Evolutionary conservation across 2,113 vertebrate genomes (phyloP).

Genomic region (Grammomys surdaster): DNA sequence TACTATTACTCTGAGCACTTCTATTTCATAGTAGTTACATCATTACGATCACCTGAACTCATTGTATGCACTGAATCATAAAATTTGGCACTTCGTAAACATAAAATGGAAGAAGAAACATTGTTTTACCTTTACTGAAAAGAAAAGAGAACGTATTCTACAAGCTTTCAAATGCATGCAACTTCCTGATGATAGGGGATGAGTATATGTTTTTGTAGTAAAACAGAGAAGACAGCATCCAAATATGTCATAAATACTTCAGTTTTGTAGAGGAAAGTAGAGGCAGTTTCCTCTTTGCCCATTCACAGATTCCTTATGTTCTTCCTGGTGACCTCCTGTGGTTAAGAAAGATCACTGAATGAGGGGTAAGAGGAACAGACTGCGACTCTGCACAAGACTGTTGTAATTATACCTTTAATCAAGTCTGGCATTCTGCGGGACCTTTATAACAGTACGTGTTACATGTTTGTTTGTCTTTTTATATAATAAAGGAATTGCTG

Average conservation of each 20-base stretch:
- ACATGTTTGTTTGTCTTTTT: background rate
- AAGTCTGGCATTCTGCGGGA: background rate
- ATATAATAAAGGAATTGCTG: too few species aligned
- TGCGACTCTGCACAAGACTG: too few species aligned
- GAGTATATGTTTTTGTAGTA: background rate
- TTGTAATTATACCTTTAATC: background rate
- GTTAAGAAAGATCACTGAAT: background rate
- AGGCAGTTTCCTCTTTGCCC: background rate
- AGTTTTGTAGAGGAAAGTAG: background rate
- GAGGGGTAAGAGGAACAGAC: rapidly evolving
- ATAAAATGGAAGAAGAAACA: background rate
- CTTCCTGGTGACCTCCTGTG: background rate
- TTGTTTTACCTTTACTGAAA: background rate
- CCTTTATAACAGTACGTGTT: too few species aligned
- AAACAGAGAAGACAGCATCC: conserved; percentile 23
- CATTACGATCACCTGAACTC: conserved; percentile 37
- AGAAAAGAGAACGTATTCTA: background rate
- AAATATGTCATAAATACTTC: background rate
- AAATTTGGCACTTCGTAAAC: background rate
- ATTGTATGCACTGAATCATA: conserved; percentile 1
- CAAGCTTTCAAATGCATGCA: background rate
- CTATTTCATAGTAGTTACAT: conserved; percentile 15
- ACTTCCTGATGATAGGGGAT: background rate
- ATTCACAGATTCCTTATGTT: background rate
- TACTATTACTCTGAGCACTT: background rate